Conservation (phyloP, 2,797 vertebrate genomes). For the Microctenopoma steveboyesi region DNA sequence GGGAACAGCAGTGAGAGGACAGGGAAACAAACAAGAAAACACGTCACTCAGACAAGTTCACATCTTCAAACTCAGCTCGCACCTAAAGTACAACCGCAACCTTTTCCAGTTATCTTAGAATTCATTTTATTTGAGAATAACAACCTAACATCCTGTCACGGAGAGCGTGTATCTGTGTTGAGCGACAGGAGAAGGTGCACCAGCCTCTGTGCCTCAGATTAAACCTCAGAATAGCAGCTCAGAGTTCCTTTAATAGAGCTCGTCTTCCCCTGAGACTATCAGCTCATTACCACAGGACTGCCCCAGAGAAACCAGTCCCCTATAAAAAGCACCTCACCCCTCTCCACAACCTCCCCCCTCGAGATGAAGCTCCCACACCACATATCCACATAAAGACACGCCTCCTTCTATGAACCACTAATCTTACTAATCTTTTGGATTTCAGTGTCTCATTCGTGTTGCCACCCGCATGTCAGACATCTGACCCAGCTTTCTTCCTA, state of each 20-base stretch:
- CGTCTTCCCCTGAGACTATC: conserved; percentile 77
- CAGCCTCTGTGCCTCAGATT: conserved; percentile 64
- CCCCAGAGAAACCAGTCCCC: conserved; percentile 67
- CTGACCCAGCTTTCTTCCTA: conserved; percentile 32
- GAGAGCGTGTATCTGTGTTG: conserved; percentile 59
- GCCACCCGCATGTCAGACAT: conserved; percentile 19
- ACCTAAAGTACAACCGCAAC: neutral
- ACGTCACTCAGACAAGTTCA: neutral
- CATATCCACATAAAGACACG: conserved; percentile 4
- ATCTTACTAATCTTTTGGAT: conserved; percentile 13
- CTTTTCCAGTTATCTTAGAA: neutral
- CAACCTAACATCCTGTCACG: conserved; percentile 14
- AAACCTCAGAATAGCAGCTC: conserved; percentile 78
- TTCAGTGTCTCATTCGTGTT: conserved; percentile 1
- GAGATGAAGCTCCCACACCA: conserved; percentile 31
- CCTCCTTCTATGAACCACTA: neutral
- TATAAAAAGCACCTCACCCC: conserved; percentile 38
- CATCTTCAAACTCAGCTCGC: neutral
- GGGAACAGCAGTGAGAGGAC: neutral
- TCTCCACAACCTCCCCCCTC: conserved; percentile 50
- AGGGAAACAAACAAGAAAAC: conserved; percentile 12
- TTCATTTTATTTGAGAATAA: neutral
- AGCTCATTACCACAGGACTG: conserved; percentile 82
- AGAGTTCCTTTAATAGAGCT: conserved; percentile 70
- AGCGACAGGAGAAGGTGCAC: conserved; percentile 65